These are phyloP conservation scores for Lapara coniferarum DNA, from an alignment of 2,888 invertebrate species.

Conservation along the genomic window DNA sequence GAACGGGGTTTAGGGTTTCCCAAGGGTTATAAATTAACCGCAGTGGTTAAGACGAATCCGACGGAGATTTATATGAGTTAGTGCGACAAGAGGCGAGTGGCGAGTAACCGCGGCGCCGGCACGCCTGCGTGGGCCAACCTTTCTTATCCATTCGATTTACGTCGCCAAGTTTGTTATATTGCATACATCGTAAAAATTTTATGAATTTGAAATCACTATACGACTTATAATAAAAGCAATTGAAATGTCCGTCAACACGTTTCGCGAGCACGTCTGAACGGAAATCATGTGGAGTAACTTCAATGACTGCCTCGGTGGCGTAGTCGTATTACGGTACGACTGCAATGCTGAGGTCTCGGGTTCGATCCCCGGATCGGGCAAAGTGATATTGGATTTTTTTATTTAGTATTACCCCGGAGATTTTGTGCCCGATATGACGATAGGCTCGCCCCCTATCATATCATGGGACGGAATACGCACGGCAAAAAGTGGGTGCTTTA, in stretches of 20 bases:
- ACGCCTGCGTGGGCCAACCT: neutral
- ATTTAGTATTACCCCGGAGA: too few species aligned
- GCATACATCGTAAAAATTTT: slow-evolving; percentile 6
- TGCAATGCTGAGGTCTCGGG: too few species aligned
- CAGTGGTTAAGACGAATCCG: slow-evolving; percentile 37
- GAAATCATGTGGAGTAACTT: neutral
- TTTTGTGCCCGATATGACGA: too few species aligned
- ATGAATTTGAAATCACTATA: neutral
- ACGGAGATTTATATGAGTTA: slow-evolving; percentile 52
- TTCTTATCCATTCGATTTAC: slow-evolving; percentile 1
- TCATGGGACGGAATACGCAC: too few species aligned
- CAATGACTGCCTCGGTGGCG: too few species aligned
- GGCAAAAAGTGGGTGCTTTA: too few species aligned
- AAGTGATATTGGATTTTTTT: too few species aligned
- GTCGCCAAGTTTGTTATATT: neutral
- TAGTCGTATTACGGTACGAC: too few species aligned
- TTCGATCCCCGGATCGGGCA: too few species aligned
- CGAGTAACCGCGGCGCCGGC: neutral
- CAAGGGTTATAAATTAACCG: slow-evolving; percentile 49
- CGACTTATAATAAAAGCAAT: neutral
- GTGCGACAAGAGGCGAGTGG: slow-evolving; percentile 35
- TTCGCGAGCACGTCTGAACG: neutral
- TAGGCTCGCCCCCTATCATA: too few species aligned
- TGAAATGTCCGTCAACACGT: neutral
- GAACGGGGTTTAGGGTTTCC: slow-evolving; percentile 42